Percentiles rank a stretch among this genome's conserved stretches.
Evolutionary conservation across 30 jellyfish, hydroid and myxozoan genomes (phyloP).

Genomic region (Catostylus mosaicus): DNA sequence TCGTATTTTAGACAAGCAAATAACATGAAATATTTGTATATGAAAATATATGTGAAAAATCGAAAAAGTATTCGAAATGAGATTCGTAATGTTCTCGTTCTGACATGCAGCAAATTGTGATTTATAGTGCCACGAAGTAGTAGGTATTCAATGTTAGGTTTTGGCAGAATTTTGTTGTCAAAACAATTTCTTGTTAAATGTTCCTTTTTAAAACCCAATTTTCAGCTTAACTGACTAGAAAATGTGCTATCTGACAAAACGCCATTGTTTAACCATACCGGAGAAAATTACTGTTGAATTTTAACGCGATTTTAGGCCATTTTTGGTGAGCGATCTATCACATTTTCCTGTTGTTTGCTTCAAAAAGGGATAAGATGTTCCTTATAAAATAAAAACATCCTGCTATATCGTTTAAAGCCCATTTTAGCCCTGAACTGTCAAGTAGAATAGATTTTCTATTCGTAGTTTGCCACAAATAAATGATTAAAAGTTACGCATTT

Average conservation of each 20-base stretch:
- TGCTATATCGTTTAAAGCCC: conserved; percentile 1
- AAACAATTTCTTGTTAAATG: too few species aligned
- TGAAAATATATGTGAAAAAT: too few species aligned
- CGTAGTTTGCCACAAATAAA: background rate
- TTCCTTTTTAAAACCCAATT: background rate
- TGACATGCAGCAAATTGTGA: too few species aligned
- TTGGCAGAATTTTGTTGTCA: too few species aligned
- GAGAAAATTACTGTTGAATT: background rate
- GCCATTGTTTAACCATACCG: background rate
- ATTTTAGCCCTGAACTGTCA: background rate
- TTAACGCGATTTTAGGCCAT: background rate
- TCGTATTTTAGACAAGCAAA: too few species aligned
- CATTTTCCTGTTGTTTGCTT: conserved; percentile 24
- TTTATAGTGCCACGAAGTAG: too few species aligned
- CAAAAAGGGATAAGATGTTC: conserved; percentile 22
- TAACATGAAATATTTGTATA: too few species aligned
- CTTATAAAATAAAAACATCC: conserved; percentile 21
- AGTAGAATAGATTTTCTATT: background rate
- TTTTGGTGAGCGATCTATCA: background rate
- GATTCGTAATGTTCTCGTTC: too few species aligned
- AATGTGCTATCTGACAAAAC: background rate
- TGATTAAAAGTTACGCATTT: background rate
- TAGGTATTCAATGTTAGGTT: too few species aligned
- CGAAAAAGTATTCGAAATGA: too few species aligned
- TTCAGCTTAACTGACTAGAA: background rate